Conservation (phyloP, 2,888 invertebrate genomes). For the Hypolimnas misippus region DNA sequence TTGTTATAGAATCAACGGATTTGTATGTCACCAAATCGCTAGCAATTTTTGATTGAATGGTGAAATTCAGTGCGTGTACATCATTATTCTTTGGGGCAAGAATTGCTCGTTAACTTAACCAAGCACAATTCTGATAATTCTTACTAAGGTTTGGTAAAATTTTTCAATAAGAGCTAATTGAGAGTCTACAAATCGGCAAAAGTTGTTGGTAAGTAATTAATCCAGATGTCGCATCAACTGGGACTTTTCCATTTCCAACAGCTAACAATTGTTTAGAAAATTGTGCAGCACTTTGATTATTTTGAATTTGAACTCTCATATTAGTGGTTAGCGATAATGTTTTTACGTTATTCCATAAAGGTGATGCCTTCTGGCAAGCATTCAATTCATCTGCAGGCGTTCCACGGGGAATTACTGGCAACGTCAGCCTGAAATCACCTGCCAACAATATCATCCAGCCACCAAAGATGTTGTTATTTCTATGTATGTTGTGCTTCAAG, state of each 20-base stretch:
- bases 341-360: constrained; percentile 44
- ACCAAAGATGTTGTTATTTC: constrained; percentile 41
- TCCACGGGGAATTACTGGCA: constrained; percentile 42
- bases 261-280: constrained; percentile 44
- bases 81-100: constrained; percentile 40
- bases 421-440: constrained; percentile 41
- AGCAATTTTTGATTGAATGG: constrained; percentile 41
- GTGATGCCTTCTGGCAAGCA: constrained; percentile 45
- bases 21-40: constrained; percentile 37
- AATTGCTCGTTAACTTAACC: constrained; percentile 40
- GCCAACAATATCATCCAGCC: constrained; percentile 39
- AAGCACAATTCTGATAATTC: constrained; percentile 38
- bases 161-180: constrained; percentile 41
- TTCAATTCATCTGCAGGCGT: constrained; percentile 45
- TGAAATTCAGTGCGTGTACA: constrained; percentile 39
- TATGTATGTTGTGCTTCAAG: constrained; percentile 38
- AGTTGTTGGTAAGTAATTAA: constrained; percentile 41
- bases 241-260: constrained; percentile 38
- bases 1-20: constrained; percentile 41
- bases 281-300: constrained; percentile 44
- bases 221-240: constrained; percentile 38
- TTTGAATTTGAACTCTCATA: constrained; percentile 44
- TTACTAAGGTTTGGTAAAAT: constrained; percentile 37
- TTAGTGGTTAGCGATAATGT: constrained; percentile 38
- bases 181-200: constrained; percentile 41